phyloP scores from a whole-genome alignment of 37 sponge, comb jelly and placozoan species.

The Tethya wilhelma region DNA sequence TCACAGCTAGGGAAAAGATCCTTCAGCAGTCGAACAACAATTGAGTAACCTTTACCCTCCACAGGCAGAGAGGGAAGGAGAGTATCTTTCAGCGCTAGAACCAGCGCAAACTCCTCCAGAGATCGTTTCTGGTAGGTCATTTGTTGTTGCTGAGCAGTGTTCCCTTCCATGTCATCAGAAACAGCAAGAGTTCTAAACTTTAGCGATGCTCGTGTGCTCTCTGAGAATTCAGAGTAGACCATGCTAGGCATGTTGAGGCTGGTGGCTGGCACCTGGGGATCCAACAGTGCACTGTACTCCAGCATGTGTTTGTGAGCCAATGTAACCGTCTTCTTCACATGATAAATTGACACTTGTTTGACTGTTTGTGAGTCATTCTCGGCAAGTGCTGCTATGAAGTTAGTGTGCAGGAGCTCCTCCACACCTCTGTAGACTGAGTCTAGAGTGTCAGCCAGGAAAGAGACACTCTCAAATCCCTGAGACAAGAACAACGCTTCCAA shows the following conservation, averaged over 20 bases:
- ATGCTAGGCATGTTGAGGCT: constrained; percentile 4
- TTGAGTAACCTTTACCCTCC: not conserved
- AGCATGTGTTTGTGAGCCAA: constrained; percentile 17
- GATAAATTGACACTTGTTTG: not conserved
- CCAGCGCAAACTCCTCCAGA: constrained; percentile 57
- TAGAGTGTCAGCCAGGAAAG: constrained; percentile 6
- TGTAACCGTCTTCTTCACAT: constrained; percentile 2
- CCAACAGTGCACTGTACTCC: constrained; percentile 11
- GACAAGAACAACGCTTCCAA: constrained; percentile 28
- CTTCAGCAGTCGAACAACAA: constrained; percentile 19
- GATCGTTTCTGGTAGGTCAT: not conserved
- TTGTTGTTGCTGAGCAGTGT: not conserved
- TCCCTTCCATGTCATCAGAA: not conserved
- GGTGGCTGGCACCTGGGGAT: not conserved
- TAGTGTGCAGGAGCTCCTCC: constrained; percentile 27
- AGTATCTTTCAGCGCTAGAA: constrained; percentile 43
- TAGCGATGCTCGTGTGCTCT: constrained; percentile 25
- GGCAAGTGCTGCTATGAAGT: not conserved
- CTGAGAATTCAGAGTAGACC: constrained; percentile 30
- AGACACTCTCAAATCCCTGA: constrained; percentile 19
- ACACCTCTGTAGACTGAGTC: not conserved
- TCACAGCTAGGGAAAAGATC: constrained; percentile 48
- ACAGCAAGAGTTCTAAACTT: not conserved
- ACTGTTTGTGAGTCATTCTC: not conserved
- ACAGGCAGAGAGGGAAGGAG: constrained; percentile 14